phyloP scores from a whole-genome alignment of 2,888 invertebrate genomes.

The Tillus elongatus region DNA sequence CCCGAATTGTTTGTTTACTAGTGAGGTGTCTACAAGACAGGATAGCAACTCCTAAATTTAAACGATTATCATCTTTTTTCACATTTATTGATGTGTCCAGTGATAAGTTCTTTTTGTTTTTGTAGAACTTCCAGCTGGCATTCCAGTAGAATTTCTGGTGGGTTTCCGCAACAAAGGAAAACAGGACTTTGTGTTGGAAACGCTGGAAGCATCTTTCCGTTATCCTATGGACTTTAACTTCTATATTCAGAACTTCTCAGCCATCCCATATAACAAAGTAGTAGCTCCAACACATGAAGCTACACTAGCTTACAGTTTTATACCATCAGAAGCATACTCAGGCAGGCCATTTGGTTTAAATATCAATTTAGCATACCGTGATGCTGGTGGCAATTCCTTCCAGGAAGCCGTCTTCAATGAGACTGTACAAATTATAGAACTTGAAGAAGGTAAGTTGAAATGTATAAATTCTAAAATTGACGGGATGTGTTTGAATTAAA shows the following conservation, averaged over 20 bases:
- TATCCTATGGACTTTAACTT: slow-evolving; percentile 98
- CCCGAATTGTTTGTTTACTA: too few species aligned
- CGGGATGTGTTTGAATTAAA: too few species aligned
- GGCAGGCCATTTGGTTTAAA: slow-evolving; percentile 94
- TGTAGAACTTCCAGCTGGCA: slow-evolving; percentile 83
- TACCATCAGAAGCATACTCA: slow-evolving; percentile 93
- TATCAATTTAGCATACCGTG: slow-evolving; percentile 84
- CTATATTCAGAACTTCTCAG: slow-evolving; percentile 97
- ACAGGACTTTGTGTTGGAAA: slow-evolving; percentile 83
- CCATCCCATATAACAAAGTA: slow-evolving; percentile 74
- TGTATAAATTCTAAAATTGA: too few species aligned
- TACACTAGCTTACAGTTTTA: slow-evolving; percentile 88
- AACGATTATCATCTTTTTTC: slow-evolving; percentile 9
- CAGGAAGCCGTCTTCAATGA: slow-evolving; percentile 96
- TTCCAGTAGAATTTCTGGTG: slow-evolving; percentile 87
- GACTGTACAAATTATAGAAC: slow-evolving; percentile 89
- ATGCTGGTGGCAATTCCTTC: slow-evolving; percentile 56
- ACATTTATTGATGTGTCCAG: not conserved
- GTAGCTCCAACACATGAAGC: slow-evolving; percentile 89
- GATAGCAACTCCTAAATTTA: not conserved
- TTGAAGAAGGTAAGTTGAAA: slow-evolving; percentile 72
- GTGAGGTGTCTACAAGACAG: too few species aligned
- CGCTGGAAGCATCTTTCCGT: slow-evolving; percentile 94
- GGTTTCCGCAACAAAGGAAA: slow-evolving; percentile 93
- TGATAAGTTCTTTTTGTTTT: slow-evolving; percentile 27